A percentile compares a stretch with the other conserved stretches of the same genome.
phyloP scores from a whole-genome alignment of 2,113 vertebrate species.

The Pithys albifrons region DNA sequence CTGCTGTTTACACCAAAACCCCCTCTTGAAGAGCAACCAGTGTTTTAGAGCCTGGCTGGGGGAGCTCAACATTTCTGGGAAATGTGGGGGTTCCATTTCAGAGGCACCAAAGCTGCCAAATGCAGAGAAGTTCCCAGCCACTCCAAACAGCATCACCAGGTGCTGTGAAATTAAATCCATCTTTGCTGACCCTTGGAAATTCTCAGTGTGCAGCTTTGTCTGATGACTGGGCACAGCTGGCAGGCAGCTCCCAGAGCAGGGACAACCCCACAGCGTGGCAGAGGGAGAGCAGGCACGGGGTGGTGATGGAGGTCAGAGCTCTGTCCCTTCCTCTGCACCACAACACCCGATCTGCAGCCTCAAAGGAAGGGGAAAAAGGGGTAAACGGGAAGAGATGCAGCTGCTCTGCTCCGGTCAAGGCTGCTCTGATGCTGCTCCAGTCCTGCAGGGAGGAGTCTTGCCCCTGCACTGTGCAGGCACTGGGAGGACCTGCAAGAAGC shows the following conservation, averaged over 20 bases:
- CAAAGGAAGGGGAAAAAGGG: background rate
- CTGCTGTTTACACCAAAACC: background rate
- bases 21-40: background rate
- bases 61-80: background rate
- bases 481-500: background rate
- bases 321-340: background rate
- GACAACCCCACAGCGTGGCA: background rate
- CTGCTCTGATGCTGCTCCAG: background rate
- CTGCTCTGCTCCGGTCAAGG: background rate
- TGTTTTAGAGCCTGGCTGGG: background rate
- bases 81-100: background rate
- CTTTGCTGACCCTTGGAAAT: background rate
- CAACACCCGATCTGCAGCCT: background rate
- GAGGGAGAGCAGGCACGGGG: background rate
- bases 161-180: background rate
- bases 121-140: background rate
- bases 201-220: background rate
- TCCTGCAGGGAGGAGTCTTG: background rate
- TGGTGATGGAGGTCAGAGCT: background rate
- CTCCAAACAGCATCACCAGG: background rate
- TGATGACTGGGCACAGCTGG: background rate
- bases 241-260: background rate
- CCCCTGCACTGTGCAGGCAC: background rate
- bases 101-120: background rate
- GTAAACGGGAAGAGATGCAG: background rate